Evolutionary conservation across 2,797 vertebrate species (phyloP).

Genomic region (Galagoides demidoff): DNA sequence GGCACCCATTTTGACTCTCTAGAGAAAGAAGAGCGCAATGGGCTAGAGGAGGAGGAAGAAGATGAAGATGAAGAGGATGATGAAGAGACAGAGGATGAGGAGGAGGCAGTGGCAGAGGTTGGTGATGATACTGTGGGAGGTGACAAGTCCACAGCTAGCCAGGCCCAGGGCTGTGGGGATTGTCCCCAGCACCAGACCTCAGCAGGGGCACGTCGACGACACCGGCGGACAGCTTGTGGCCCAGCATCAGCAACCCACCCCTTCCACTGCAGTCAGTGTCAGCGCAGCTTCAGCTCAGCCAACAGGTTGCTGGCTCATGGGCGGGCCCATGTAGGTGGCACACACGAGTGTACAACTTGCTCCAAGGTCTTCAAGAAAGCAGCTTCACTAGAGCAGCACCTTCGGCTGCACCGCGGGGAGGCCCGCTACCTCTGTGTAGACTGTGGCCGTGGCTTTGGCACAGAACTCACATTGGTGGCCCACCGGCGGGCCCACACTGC

Average conservation of each 20-base stretch:
- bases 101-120: not conserved
- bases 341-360: slow-evolving; percentile 92
- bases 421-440: slow-evolving; percentile 94
- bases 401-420: slow-evolving; percentile 93
- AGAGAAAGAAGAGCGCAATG: slow-evolving; percentile 92
- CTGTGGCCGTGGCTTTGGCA: slow-evolving; percentile 94
- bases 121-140: slow-evolving; percentile 61
- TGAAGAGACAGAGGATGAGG: slow-evolving; percentile 81
- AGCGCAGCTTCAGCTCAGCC: slow-evolving; percentile 91
- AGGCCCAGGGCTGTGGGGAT: slow-evolving; percentile 87
- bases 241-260: slow-evolving; percentile 71
- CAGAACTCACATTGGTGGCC: slow-evolving; percentile 94
- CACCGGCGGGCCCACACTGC: slow-evolving; percentile 94
- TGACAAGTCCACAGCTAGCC: not conserved
- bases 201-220: slow-evolving; percentile 26
- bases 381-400: slow-evolving; percentile 93
- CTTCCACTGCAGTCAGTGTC: slow-evolving; percentile 85
- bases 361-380: slow-evolving; percentile 95
- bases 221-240: slow-evolving; percentile 43
- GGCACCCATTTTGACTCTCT: slow-evolving; percentile 93
- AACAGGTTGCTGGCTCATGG: slow-evolving; percentile 93
- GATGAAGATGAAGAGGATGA: slow-evolving; percentile 83
- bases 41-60: slow-evolving; percentile 79
- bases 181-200: slow-evolving; percentile 84
- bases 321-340: slow-evolving; percentile 93